A percentile compares a stretch with the other conserved stretches of the same genome.
Conservation (phyloP, 2,888 invertebrate species). For the Acanthoscelides obtectus region DNA sequence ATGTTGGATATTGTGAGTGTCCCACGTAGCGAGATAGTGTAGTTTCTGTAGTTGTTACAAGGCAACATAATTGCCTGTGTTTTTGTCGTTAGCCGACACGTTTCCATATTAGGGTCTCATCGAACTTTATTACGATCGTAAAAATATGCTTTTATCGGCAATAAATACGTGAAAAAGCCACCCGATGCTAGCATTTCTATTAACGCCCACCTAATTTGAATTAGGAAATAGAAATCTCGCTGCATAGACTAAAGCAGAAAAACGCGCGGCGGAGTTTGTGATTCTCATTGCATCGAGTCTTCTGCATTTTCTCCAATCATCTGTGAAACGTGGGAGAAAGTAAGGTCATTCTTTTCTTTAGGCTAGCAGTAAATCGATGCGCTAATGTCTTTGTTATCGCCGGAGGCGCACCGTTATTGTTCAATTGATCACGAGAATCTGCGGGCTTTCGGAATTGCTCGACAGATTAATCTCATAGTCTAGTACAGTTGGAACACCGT, state of each 20-base stretch:
- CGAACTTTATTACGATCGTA: too few relatives aligned
- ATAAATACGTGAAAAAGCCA: neutral
- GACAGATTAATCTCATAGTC: too few relatives aligned
- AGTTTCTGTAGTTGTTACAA: too few relatives aligned
- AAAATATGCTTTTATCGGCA: neutral
- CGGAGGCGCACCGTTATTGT: neutral
- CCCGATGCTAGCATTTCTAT: neutral
- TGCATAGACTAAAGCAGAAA: neutral
- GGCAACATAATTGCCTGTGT: too few relatives aligned
- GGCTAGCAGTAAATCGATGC: neutral
- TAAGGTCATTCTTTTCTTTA: conserved; percentile 5
- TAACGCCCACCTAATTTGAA: neutral
- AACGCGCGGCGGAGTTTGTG: neutral
- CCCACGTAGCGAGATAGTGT: too few relatives aligned
- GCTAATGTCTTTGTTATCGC: neutral
- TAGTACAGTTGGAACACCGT: too few relatives aligned
- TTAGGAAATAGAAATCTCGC: neutral
- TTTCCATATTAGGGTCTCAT: too few relatives aligned
- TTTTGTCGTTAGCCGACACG: too few relatives aligned
- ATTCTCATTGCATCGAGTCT: neutral
- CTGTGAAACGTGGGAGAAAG: conserved; percentile 16
- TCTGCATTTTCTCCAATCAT: conserved; percentile 10
- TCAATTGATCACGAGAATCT: too few relatives aligned
- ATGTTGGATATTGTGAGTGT: too few relatives aligned
- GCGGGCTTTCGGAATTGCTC: too few relatives aligned